Base-by-base conservation (phyloP, 2,113 vertebrate species). In the Parotia lawesii region DNA sequence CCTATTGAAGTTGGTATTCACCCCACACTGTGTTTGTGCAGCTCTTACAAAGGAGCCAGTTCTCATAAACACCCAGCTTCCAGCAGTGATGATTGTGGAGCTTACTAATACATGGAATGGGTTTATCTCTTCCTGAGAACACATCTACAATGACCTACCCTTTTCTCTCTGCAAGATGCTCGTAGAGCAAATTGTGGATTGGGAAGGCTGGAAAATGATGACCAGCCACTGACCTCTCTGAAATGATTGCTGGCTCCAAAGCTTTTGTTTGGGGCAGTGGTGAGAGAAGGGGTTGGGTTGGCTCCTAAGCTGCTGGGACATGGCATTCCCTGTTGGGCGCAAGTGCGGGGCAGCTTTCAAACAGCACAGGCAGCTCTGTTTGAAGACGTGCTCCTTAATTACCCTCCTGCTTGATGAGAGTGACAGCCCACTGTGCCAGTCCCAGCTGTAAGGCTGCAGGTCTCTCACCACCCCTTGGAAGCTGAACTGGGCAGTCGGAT, bases 91-190 rank as follows among this genome's bases (percentile, higher is more conserved):
- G 78, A 58, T 18, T 82, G 62, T 33, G 62, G 56, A 51, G 31
- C 47, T 89, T 79, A 64, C 58, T 73, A 73, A 64, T 40, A 40
- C 18, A 2, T 15, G 54, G 44, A 62, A 73, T 14, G 35, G 50
- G 15, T 96, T 89, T 93, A 38, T 57, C 54, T 78, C 56, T 92
- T 95, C 87, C 87, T 33, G 50, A 87, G 44, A 70, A 35, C 38
- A 28, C 33, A 31, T n/a, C 38, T 44, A 7, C 27, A 76, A n/a
- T 4, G 53, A 76, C 38, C 33, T 40, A 33, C 7, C 40, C 58
- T 60, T 72, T 83, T 27, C 25, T 37, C 33, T 66, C 78, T 71
- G 64, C 29, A 61, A 61, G 85, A 45, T 66, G 15, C 51, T 74
- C 0, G 0, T 40, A 20, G 33, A 89, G 23, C 18, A 78, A 82